These are phyloP conservation scores for Protonibea diacanthus DNA, from an alignment of 2,797 vertebrate genomes.

Conservation along the genomic window DNA sequence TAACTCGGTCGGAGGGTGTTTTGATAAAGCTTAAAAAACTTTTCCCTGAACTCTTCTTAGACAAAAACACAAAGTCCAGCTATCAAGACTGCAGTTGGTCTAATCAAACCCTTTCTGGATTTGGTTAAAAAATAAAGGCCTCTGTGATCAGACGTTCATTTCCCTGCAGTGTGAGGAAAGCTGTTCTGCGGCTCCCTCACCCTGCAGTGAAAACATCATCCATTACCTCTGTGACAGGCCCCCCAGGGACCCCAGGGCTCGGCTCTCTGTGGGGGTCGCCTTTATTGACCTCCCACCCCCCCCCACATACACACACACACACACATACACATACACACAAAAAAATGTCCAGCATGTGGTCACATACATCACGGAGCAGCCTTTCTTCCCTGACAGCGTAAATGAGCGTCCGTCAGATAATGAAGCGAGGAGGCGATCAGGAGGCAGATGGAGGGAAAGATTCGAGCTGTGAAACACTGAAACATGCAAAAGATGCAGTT, in stretches of 20 bases:
- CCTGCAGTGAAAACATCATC: slow-evolving; percentile 92
- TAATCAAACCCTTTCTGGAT: slow-evolving; percentile 13
- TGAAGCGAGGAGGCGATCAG: slow-evolving; percentile 24
- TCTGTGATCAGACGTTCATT: slow-evolving; percentile 69
- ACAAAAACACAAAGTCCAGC: background rate
- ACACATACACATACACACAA: slow-evolving; percentile 11
- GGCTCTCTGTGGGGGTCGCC: slow-evolving; percentile 84
- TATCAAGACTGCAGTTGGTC: background rate
- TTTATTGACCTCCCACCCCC: slow-evolving; percentile 72
- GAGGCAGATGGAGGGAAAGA: slow-evolving; percentile 40
- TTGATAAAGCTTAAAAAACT: background rate
- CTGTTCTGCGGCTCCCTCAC: slow-evolving; percentile 79
- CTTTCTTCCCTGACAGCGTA: slow-evolving; percentile 71
- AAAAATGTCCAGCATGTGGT: slow-evolving; percentile 77
- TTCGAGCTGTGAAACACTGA: background rate
- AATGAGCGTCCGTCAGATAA: slow-evolving; percentile 62
- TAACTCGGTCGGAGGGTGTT: background rate
- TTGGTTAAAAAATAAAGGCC: slow-evolving; percentile 28
- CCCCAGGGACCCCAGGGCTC: slow-evolving; percentile 75
- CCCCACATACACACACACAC: slow-evolving; percentile 5
- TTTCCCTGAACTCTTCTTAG: background rate
- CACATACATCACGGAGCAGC: slow-evolving; percentile 77
- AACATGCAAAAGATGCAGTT: background rate
- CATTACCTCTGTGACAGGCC: slow-evolving; percentile 88
- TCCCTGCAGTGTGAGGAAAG: slow-evolving; percentile 77